Evolutionary conservation across 2,113 vertebrate species (phyloP), one percentile per base, ranked within the genome.

Genomic region (Entomyzon cyanotis): DNA sequence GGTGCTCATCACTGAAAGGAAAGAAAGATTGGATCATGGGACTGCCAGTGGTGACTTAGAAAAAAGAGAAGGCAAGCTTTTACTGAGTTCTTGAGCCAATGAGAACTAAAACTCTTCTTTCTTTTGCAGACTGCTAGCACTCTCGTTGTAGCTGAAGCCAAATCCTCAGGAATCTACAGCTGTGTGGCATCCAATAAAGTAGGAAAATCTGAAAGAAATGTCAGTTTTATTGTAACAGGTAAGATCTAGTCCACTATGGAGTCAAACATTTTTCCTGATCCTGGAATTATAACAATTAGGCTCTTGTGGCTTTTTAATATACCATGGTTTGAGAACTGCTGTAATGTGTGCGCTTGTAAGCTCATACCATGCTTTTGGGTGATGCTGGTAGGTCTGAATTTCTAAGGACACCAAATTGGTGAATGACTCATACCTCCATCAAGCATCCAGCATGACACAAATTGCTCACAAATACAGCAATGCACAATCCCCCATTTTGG

Each of bases 221-320:
- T 99, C 89, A 98, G 94, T 89, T 99, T 99, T 98, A 99, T 99
- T 89, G 93, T 99, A 93, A 99, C 99, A 99, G 99, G 99, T 99
- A 98, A 98, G 97, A 85, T 47, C 46, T 31, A 47, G 2, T 49
- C 10, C 52, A 30, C n/a, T 2, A 2, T 30, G 39, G 22, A 83
- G 27, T n/a, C 20, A 55, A 65, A 62, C 0, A 0, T 30, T 37
- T 78, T 85, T 92, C 30, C 41, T 75, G 15, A 14, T 68, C 31
- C 35, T 52, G 17, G 21, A 24, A 8, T 85, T 79, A 3, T 35
- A 85, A 42, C 33, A 58, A 12, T 69, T 50, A 58, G 31, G 30
- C 31, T 52, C 15, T 65, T 69, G 33, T 87, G 55, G 11, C 39
- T 79, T 69, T 93, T 67, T 59, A 25, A 27, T 30, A 62, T 12